Percentiles rank a stretch among this genome's conserved stretches.
Conservation (phyloP, 2,888 invertebrate species). For the Bombylius major region DNA sequence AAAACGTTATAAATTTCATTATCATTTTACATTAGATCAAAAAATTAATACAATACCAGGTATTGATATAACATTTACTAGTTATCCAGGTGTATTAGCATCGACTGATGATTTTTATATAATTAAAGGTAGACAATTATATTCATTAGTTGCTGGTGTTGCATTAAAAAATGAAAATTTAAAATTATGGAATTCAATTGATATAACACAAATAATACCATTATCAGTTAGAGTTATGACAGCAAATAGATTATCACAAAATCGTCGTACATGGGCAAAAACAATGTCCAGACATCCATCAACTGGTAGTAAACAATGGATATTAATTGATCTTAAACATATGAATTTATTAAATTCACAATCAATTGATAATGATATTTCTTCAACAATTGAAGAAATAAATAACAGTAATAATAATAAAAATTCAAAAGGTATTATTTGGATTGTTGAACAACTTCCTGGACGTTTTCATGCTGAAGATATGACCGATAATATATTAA, state of each 20-base stretch:
- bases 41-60: constrained; percentile 48
- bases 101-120: constrained; percentile 77
- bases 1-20: constrained; percentile 73
- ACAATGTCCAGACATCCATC: constrained; percentile 59
- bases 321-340: constrained; percentile 59
- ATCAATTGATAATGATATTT: constrained; percentile 10
- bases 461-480: constrained; percentile 44
- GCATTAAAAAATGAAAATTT: constrained; percentile 62
- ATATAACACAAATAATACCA: constrained; percentile 40
- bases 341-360: constrained; percentile 22
- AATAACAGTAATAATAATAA: background rate
- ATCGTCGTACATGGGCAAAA: constrained; percentile 60
- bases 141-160: constrained; percentile 62
- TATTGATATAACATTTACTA: constrained; percentile 59
- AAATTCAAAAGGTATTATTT: constrained; percentile 38
- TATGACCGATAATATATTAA: constrained; percentile 1
- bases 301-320: constrained; percentile 81
- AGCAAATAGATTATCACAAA: constrained; percentile 65
- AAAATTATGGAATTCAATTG: constrained; percentile 54
- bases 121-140: constrained; percentile 43
- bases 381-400: background rate
- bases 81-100: constrained; percentile 70
- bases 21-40: constrained; percentile 44
- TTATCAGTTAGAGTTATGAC: constrained; percentile 67
- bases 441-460: constrained; percentile 69